These are phyloP conservation scores for Nettapus auritus DNA, from an alignment of 2,113 vertebrate genomes.

Conservation along the genomic window DNA sequence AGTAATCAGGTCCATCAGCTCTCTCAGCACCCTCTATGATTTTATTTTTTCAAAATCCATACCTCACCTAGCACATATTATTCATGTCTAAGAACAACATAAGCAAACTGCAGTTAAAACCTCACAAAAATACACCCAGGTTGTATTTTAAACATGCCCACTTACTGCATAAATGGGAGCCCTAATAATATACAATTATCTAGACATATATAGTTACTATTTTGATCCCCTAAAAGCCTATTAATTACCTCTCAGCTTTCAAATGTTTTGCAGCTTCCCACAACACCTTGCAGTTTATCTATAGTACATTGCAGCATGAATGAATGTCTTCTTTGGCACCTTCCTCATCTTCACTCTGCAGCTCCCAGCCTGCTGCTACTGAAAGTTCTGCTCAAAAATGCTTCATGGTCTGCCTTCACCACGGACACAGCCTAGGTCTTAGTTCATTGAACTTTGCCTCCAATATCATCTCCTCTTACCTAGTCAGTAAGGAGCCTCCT, in stretches of 20 bases:
- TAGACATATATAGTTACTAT: background rate
- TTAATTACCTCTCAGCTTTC: background rate
- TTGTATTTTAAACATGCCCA: background rate
- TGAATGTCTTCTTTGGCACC: background rate
- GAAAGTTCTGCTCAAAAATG: background rate
- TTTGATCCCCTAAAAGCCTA: background rate
- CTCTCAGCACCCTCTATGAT: no score
- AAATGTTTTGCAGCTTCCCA: background rate
- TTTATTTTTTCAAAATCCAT: background rate
- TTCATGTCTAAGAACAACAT: background rate
- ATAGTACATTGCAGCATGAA: background rate
- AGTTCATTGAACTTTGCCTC: background rate
- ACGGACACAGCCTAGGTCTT: background rate
- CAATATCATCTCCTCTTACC: background rate
- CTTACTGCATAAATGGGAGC: background rate
- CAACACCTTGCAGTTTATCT: background rate
- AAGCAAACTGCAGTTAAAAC: background rate
- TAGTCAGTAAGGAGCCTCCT: background rate
- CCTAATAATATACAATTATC: background rate
- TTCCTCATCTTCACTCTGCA: background rate
- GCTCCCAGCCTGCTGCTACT: background rate
- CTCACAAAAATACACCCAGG: background rate
- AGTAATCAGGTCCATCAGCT: background rate
- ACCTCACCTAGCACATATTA: background rate
- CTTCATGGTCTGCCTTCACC: background rate